Evolutionary conservation across 2,797 vertebrate genomes (phyloP), one percentile per base, ranked within the genome.

Genomic region (Lagodon rhomboides): DNA sequence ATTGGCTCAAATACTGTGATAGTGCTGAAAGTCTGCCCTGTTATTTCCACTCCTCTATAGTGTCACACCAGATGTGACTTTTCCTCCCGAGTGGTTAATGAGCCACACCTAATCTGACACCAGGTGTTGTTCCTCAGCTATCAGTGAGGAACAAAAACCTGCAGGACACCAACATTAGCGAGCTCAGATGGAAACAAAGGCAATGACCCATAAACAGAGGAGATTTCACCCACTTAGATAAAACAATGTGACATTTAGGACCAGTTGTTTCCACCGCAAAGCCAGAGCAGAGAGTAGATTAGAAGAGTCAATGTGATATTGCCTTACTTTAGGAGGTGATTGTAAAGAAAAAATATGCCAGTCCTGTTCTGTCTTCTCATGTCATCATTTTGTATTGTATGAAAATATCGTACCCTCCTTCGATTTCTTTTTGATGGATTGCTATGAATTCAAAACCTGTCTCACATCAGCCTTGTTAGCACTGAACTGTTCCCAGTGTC

Each of bases 81-180:
- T 44, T 58, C 43, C 44, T 71, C 47, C n/a, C 20, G 6, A 43
- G n/a, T 54, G 80, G 55, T 73, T 68, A 86, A 84, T 77, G 79
- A 82, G 43, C 73, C 73, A 30, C 22, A 18, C 4, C 11, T 68
- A 58, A 82, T 84, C 69, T 65, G 59, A 77, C 72, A 50, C 68
- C 69, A 79, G 60, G 67, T 79, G 51, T 27, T 53, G 43, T 43
- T 81, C 59, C 22, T 75, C 62, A 13, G n/a, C 49, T 12, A 13
- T 76, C 44, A 7, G 50, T 6, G 43, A 54, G 62, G 16, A 49
- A 60, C 27, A 0, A 7, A 64, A 79, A 54, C 53, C 58, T 56
- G 15, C 46, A 50, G 38, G 63, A 73, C 16, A 1, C 15, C 55
- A 34, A 30, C 53, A 22, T 46, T 20, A 62, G 17, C 0, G 18